phyloP scores from a whole-genome alignment of 1,140 invertebrate species.

The Lucilia sericata region DNA sequence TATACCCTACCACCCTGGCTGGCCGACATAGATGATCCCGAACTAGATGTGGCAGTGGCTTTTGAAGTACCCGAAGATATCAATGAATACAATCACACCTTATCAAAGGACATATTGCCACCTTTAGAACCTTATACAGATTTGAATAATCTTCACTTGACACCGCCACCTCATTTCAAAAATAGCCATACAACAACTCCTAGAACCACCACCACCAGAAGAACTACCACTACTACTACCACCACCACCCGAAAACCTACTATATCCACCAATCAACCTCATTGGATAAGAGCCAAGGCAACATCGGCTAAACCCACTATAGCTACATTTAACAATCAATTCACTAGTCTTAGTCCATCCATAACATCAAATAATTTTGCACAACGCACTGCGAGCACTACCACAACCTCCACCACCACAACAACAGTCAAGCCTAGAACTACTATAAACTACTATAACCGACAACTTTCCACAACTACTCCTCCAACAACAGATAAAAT shows the following conservation, averaged over 20 bases:
- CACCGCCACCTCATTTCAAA: conserved; percentile 50
- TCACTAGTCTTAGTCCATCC: conserved; percentile 21
- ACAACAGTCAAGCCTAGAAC: conserved; percentile 42
- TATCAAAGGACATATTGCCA: conserved; percentile 58
- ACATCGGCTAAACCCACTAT: conserved; percentile 46
- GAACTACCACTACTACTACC: conserved; percentile 41
- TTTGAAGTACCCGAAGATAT: conserved; percentile 61
- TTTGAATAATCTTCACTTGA: conserved; percentile 58
- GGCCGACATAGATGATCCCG: conserved; percentile 63
- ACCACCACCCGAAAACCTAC: conserved; percentile 50
- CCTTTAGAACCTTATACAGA: conserved; percentile 62
- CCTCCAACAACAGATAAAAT: conserved; percentile 42
- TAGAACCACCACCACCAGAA: conserved; percentile 46
- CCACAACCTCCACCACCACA: conserved; percentile 38
- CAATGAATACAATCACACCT: conserved; percentile 61
- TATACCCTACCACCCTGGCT: conserved; percentile 62
- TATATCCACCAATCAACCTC: conserved; percentile 27
- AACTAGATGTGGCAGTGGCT: conserved; percentile 63
- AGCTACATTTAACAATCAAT: conserved; percentile 10
- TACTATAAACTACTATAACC: conserved; percentile 39
- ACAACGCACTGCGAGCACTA: conserved; percentile 42
- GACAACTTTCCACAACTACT: conserved; percentile 45
- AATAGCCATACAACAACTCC: conserved; percentile 15
- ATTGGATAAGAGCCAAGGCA: conserved; percentile 32
- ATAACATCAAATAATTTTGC: conserved; percentile 45